Base-by-base conservation (phyloP, 2,113 vertebrate genomes). In the Chionomys nivalis region DNA sequence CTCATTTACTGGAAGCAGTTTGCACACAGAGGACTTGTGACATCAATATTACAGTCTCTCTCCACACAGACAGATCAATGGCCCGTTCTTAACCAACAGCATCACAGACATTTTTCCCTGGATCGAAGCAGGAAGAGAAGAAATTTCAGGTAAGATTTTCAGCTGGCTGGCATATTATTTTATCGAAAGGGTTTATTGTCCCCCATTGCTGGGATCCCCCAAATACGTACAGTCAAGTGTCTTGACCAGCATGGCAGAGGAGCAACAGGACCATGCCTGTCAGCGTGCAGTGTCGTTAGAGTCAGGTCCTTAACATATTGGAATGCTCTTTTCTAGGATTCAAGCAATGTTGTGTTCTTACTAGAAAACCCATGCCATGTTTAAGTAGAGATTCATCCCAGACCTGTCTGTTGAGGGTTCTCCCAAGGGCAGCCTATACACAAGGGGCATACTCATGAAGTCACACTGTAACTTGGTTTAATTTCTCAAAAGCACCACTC, bases 21-120 rank as follows among this genome's bases (percentile, higher is more conserved):
- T 94, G 28, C 26, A 87, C 72, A 44, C 70, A 92, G 66, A 89
- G 42, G 72, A 75, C 73, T 72, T 81, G 58, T 2, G 52, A 42
- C 93, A 96, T 96, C 95, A 91, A 83, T 96, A 97, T 94, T 87
- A 89, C n/a, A 82, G 90, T 44, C 89, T 96, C 68, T 88, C 88
- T 72, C 93, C 68, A 72, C 0, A 3, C 55, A 76, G 89, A 44
- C 44, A 94, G 96, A 97, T 97, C 96, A 95, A 85, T 96, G 96
- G 49, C 91, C 92, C 12, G 33, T 83, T 97, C 93, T 97, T 93
- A 94, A 87, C 97, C 55, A 89, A 95, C 70, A 89, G 91, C 39
- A 83, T 77, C 39, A 70, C 93, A 90, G 95, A 88, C 86, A 83
- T 94, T 90, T 95, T 97, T 95, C 61, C 70, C 47, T 36, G 52